Percentiles rank a stretch among this genome's conserved stretches.
Evolutionary conservation across 2,888 invertebrate genomes (phyloP).

Genomic region (Microplitis deprimator): DNA sequence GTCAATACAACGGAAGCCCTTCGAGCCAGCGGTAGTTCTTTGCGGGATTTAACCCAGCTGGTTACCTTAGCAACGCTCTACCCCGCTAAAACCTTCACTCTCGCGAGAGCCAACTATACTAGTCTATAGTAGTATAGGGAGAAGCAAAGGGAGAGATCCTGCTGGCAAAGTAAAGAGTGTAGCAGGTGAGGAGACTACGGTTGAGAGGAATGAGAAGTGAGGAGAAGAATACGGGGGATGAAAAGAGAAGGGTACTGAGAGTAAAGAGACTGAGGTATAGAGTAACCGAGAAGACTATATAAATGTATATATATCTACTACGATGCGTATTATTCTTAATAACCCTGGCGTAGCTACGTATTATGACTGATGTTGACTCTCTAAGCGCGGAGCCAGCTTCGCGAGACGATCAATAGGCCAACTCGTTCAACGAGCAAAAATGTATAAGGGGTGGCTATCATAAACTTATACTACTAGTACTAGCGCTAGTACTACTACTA

Average conservation of each 20-base stretch:
- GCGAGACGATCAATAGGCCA: slow-evolving; percentile 60
- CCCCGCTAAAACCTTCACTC: slow-evolving; percentile 51
- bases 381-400: slow-evolving; percentile 59
- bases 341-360: slow-evolving; percentile 69
- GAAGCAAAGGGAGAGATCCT: not conserved
- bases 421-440: slow-evolving; percentile 59
- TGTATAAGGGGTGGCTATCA: slow-evolving; percentile 24
- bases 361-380: slow-evolving; percentile 72
- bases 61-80: slow-evolving; percentile 68
- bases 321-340: slow-evolving; percentile 72
- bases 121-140: not conserved
- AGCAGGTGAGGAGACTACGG: slow-evolving; percentile 59
- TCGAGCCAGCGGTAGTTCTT: slow-evolving; percentile 63
- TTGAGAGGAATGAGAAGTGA: slow-evolving; percentile 48
- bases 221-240: slow-evolving; percentile 29
- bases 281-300: slow-evolving; percentile 35
- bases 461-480: slow-evolving; percentile 6
- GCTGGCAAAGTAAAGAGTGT: slow-evolving; percentile 9
- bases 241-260: slow-evolving; percentile 47
- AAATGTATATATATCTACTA: slow-evolving; percentile 50
- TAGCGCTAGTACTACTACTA: not conserved
- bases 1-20: slow-evolving; percentile 59
- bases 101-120: slow-evolving; percentile 37
- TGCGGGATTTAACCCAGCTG: slow-evolving; percentile 70
- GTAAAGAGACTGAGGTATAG: slow-evolving; percentile 29